Evolutionary conservation across 2,888 invertebrate species (phyloP).

Genomic region (Diaperis boleti): DNA sequence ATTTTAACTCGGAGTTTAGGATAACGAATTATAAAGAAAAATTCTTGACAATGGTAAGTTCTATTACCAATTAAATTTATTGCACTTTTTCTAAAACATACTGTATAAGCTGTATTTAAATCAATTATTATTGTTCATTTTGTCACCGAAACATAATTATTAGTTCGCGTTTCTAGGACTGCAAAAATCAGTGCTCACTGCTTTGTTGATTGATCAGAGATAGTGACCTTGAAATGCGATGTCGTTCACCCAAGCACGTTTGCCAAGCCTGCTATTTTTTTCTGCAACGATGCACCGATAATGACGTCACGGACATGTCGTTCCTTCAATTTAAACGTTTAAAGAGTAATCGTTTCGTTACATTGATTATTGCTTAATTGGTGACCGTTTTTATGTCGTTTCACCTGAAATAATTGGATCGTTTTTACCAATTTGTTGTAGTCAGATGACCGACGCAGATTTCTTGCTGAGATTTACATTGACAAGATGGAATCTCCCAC

Average conservation of each 20-base stretch:
- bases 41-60: too few relatives aligned
- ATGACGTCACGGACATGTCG: constrained; percentile 8
- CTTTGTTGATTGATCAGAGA: constrained; percentile 39
- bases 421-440: too few relatives aligned
- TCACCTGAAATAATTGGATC: constrained; percentile 14
- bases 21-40: too few relatives aligned
- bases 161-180: constrained; percentile 8
- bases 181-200: constrained; percentile 8
- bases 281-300: constrained; percentile 12
- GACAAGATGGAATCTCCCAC: too few relatives aligned
- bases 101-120: too few relatives aligned
- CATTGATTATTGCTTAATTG: background rate
- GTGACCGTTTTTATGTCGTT: background rate
- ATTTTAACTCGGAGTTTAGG: too few relatives aligned
- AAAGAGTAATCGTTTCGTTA: constrained; percentile 1
- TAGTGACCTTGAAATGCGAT: constrained; percentile 37
- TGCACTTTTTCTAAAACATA: too few relatives aligned
- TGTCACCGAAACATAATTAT: too few relatives aligned
- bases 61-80: too few relatives aligned
- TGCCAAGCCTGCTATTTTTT: constrained; percentile 32
- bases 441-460: too few relatives aligned
- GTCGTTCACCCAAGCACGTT: constrained; percentile 39
- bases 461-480: too few relatives aligned
- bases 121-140: too few relatives aligned
- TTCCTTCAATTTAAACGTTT: constrained; percentile 7